Percentiles rank a stretch among this genome's conserved stretches.
Conservation (phyloP, 2,113 vertebrate genomes). For the Podocnemis expansa region DNA sequence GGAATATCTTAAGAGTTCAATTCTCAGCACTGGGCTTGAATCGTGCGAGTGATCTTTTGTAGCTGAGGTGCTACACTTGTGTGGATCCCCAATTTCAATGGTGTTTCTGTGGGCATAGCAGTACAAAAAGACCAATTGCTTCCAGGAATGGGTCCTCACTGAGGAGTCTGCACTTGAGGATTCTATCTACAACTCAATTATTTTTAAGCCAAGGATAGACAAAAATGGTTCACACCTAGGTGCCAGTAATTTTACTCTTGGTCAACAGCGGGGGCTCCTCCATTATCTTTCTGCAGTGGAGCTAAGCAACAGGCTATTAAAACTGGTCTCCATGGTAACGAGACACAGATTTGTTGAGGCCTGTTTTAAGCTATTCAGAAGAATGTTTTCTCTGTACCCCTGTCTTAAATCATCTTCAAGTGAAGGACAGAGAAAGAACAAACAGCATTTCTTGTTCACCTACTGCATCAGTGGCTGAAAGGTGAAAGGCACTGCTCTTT, state of each 20-base stretch:
- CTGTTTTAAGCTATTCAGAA: not conserved
- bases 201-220: too few species aligned
- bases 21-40: not conserved
- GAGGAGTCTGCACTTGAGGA: not conserved
- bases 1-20: not conserved
- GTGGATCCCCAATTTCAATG: rapidly evolving
- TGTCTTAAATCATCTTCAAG: not conserved
- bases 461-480: not conserved
- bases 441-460: not conserved
- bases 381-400: not conserved
- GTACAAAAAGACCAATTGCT: not conserved
- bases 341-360: too few species aligned
- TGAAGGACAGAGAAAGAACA: not conserved
- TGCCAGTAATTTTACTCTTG: too few species aligned
- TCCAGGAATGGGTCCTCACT: not conserved
- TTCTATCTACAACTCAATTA: not conserved
- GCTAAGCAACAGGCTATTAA: too few species aligned
- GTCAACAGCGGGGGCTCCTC: too few species aligned
- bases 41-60: not conserved
- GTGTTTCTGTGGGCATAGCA: not conserved
- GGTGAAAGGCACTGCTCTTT: not conserved
- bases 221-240: too few species aligned
- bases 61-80: not conserved
- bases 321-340: too few species aligned
- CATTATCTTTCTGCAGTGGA: too few species aligned